A percentile compares a stretch with the other conserved stretches of the same genome.
Conservation (phyloP, 2,888 invertebrate genomes). For the Chirona hameri region DNA sequence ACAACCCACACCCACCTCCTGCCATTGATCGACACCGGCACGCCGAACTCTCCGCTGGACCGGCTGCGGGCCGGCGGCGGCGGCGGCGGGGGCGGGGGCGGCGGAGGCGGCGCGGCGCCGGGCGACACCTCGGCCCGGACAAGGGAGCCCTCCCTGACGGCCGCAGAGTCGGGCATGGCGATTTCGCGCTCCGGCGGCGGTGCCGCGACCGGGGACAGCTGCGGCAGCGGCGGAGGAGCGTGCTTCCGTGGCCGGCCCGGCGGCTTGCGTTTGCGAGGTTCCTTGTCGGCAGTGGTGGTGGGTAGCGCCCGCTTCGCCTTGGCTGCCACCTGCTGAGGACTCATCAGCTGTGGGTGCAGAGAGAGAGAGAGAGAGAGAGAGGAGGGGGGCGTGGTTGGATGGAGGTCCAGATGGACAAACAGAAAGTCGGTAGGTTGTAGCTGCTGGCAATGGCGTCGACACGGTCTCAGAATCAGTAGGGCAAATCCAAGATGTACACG, state of each 20-base stretch:
- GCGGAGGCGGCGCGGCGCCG: neutral
- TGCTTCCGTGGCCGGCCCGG: constrained; percentile 23
- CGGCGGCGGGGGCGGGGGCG: neutral
- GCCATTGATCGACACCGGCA: neutral
- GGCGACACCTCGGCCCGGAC: neutral
- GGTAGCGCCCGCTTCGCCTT: constrained; percentile 12
- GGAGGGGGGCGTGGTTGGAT: too few species aligned
- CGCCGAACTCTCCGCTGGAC: neutral
- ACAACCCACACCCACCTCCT: neutral
- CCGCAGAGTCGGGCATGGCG: neutral
- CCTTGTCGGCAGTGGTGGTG: neutral
- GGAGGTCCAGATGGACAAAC: too few species aligned
- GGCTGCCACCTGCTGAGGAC: neutral
- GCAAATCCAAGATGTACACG: too few species aligned
- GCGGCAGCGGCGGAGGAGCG: neutral
- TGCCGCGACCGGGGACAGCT: neutral
- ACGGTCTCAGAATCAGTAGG: too few species aligned
- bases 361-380: too few species aligned
- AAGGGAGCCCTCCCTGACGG: neutral
- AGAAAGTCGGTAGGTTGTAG: too few species aligned
- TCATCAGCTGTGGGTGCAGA: neutral
- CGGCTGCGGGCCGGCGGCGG: neutral
- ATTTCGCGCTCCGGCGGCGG: neutral
- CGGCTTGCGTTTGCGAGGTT: constrained; percentile 26
- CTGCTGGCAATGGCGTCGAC: too few species aligned